Evolutionary conservation across 2,888 invertebrate genomes (phyloP), one percentile per base, ranked within the genome.

Genomic region (Rhamphomyia laevipes): DNA sequence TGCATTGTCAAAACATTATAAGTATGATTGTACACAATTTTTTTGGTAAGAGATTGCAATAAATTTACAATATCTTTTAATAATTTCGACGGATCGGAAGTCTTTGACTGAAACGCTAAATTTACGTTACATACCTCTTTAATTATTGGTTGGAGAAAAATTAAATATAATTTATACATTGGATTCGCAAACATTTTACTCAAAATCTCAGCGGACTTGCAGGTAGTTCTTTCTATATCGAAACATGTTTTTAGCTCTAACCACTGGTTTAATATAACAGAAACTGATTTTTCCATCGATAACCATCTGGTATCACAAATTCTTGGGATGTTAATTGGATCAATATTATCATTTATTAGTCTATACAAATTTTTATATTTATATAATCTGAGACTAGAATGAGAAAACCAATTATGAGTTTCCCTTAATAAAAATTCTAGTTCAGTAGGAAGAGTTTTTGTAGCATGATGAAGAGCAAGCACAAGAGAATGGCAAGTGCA

Each of bases 301-400:
- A 61, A 51, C 59, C 59, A 59, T 33, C 62, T 23, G 10, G 59
- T 61, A 18, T 33, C 13, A 47, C 53, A 56, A 10, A 50, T 46
- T 46, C 49, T 41, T 9, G 48, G 23, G 38, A 62, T 58, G 53
- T 58, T 60, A 42, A 53, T 40, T 1, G 61, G 59, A n/a, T 56
- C 51, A 2, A 51, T n/a, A 37, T 55, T 55, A 41, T 59, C 53
- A 51, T 61, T 61, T 15, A 59, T 56, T 10, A 48, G 18, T 11
- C 55, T 23, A 47, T 54, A 58, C 13, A 60, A 18, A 27, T 48
- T 18, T 48, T 55, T 54, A 48, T 61, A 59, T 17, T 37, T 37
- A 16, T 15, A 10, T 48, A 56, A 54, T 17, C 48, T 37, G 12
- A 18, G 4, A 11, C 44, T 30, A 2, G 44, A 44, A 11, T 16